phyloP scores from a whole-genome alignment of 2,113 vertebrate genomes.

The Oryzias javanicus region DNA sequence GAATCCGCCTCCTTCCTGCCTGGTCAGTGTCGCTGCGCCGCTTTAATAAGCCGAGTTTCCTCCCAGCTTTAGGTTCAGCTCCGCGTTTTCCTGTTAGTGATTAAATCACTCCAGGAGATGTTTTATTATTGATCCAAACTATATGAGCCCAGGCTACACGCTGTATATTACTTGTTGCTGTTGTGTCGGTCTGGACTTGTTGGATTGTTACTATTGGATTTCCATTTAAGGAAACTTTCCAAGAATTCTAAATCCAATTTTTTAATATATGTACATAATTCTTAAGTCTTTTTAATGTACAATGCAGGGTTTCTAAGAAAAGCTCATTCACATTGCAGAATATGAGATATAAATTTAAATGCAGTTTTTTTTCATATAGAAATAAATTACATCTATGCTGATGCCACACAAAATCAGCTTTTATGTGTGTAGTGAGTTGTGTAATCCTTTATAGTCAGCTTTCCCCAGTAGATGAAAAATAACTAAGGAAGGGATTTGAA shows the following conservation, averaged over 20 bases:
- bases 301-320: slow-evolving; percentile 9
- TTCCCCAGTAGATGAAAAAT: slow-evolving; percentile 4
- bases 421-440: slow-evolving; percentile 13
- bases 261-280: slow-evolving; percentile 3
- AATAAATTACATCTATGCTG: not conserved
- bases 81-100: slow-evolving; percentile 48
- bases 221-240: slow-evolving; percentile 26
- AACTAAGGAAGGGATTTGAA: not conserved
- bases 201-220: slow-evolving; percentile 58
- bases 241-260: slow-evolving; percentile 38
- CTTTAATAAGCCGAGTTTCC: slow-evolving; percentile 59
- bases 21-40: slow-evolving; percentile 36
- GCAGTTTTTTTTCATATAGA: too few relatives aligned
- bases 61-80: slow-evolving; percentile 54
- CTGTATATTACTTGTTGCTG: slow-evolving; percentile 25
- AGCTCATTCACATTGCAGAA: not conserved
- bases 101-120: slow-evolving; percentile 59
- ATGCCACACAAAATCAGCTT: slow-evolving; percentile 3
- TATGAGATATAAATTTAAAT: too few relatives aligned
- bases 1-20: slow-evolving; percentile 20
- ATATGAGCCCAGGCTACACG: slow-evolving; percentile 31
- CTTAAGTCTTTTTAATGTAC: slow-evolving; percentile 1
- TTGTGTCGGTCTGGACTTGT: slow-evolving; percentile 22
- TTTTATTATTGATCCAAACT: slow-evolving; percentile 59
- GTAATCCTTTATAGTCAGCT: not conserved